Percentiles rank a stretch among this genome's conserved stretches.
Evolutionary conservation across 2,113 vertebrate genomes (phyloP).

Genomic region (Asarcornis scutulata): DNA sequence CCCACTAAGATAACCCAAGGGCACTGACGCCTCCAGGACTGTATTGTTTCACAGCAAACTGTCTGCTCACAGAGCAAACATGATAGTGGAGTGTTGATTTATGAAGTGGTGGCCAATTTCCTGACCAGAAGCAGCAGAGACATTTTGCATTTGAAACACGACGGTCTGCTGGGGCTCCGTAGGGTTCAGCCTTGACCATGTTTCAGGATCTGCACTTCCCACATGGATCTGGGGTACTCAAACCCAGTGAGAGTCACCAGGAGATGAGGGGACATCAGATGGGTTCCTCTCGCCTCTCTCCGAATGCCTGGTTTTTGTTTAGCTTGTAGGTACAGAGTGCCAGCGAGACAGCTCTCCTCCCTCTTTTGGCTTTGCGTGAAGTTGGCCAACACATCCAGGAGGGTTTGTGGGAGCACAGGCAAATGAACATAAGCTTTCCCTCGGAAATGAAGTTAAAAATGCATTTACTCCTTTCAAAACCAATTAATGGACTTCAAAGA

Average conservation of each 20-base stretch:
- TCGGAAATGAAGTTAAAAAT: background rate
- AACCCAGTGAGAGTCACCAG: background rate
- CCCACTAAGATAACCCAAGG: background rate
- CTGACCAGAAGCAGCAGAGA: background rate
- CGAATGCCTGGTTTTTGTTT: rapidly evolving
- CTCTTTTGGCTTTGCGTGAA: background rate
- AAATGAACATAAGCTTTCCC: rapidly evolving
- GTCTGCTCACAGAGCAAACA: background rate
- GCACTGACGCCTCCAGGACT: background rate
- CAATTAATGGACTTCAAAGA: background rate
- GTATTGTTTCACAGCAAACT: background rate
- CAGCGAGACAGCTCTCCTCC: background rate
- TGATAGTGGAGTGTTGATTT: conserved; percentile 3
- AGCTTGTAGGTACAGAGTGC: background rate
- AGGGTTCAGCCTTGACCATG: background rate
- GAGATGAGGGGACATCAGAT: too few species aligned
- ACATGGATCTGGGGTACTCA: background rate
- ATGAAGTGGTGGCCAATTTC: background rate
- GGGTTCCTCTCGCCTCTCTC: background rate
- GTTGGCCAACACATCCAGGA: background rate
- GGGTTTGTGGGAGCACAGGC: background rate
- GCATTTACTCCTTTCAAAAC: background rate
- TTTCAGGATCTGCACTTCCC: background rate
- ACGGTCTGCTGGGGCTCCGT: background rate
- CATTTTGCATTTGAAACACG: background rate